Base-by-base conservation (phyloP, 2,113 vertebrate species). In the Nerophis lumbriciformis region DNA sequence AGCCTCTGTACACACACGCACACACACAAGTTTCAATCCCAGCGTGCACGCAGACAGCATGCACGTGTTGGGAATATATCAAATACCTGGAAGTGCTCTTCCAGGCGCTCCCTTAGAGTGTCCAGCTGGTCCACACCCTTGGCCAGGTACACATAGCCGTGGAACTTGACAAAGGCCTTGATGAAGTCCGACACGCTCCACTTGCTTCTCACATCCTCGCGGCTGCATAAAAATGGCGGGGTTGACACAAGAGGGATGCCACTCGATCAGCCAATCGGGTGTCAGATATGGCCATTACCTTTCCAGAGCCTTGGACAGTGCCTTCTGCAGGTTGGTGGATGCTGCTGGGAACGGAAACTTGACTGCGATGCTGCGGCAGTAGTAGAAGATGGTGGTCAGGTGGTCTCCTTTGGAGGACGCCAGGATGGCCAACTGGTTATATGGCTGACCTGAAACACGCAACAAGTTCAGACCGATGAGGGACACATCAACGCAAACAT, bases 371-470 rank as follows among this genome's bases (percentile, higher is more conserved):
- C 97, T 99, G 91, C 97, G 94, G 90, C 97, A 99, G 93, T 99
- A 99, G 93, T 99, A 99, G 92, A 99, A 99, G 90, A 99, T 98
- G 71, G 97, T 98, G 86, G 95, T 98, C 83, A 99, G 93, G 85
- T 99, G 97, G 81, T 99, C 97, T 89, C 97, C 97, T 90, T 98
- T 98, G 63, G 97, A 99, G 66, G 97, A 99, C 78, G 97, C 97
- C 86, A 99, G 82, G 85, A 99, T 99, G 85, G 97, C 97, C 90
- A 99, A 91, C 88, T 99, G 97, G 89, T 99, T 99, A 83, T 99
- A 99, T 54, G 97, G 97, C 87, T 99, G 97, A 91, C 97, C 97
- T 99, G 85, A 54, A 77, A 65, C 21, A 83, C 63, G 71, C n/a
- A 19, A 54, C 8, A 36, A 4, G 42, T 45, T 11, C 42, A 45